phyloP scores from a whole-genome alignment of 2,888 invertebrate genomes.

The Operophtera brumata region DNA sequence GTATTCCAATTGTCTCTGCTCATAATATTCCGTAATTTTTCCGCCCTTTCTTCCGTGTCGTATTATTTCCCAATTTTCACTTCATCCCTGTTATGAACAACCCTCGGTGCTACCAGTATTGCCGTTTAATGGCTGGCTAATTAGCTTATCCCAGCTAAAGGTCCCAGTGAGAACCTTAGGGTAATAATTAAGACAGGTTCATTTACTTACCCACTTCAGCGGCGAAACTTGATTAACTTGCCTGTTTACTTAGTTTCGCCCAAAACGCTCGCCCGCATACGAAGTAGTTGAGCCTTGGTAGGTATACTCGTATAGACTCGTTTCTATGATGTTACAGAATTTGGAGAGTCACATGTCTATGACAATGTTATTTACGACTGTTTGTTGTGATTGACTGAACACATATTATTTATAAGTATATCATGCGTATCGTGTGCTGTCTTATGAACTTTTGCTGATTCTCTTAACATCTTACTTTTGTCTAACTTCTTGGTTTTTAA shows the following conservation, averaged over 20 bases:
- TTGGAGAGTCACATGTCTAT: not conserved
- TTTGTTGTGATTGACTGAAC: not conserved
- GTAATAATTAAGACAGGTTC: constrained; percentile 61
- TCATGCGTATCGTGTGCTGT: too few relatives aligned
- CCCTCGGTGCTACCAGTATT: constrained; percentile 27
- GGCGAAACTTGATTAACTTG: constrained; percentile 48
- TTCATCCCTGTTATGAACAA: constrained; percentile 19
- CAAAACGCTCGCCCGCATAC: constrained; percentile 12
- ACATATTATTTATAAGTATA: not conserved
- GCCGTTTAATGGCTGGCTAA: constrained; percentile 23
- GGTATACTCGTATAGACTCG: not conserved
- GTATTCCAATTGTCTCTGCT: not conserved
- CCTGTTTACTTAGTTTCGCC: constrained; percentile 34
- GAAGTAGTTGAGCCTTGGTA: not conserved
- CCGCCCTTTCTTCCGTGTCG: constrained; percentile 8
- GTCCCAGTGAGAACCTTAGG: constrained; percentile 46
- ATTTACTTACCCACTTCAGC: constrained; percentile 48
- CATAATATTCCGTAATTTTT: constrained; percentile 9
- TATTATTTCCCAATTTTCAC: constrained; percentile 29
- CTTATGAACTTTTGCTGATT: too few relatives aligned
- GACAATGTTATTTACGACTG: not conserved
- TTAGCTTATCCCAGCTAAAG: constrained; percentile 32
- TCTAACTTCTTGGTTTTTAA: too few relatives aligned
- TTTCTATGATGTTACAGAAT: not conserved
- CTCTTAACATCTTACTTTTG: too few relatives aligned